phyloP scores from a whole-genome alignment of 2,888 invertebrate genomes.

The Catocala nupta region DNA sequence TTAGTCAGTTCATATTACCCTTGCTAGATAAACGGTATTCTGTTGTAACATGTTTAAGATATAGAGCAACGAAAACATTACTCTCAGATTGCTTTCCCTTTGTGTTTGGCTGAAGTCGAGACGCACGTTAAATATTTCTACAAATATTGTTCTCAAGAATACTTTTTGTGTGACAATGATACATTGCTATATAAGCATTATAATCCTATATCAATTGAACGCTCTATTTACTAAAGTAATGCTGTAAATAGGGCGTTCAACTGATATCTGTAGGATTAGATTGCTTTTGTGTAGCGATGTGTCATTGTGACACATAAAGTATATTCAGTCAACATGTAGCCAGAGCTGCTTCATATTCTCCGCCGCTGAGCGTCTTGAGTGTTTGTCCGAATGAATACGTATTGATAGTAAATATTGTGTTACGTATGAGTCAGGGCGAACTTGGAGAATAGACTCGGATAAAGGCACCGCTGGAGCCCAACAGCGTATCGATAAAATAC shows the following conservation, averaged over 20 bases:
- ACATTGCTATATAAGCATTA: constrained; percentile 22
- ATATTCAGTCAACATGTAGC: constrained; percentile 34
- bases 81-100: not conserved
- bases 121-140: constrained; percentile 3
- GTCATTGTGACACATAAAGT: constrained; percentile 18
- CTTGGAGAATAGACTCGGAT: constrained; percentile 14
- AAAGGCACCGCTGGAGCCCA: constrained; percentile 12
- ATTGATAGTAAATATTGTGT: constrained; percentile 43
- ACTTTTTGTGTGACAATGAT: constrained; percentile 20
- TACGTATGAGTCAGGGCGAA: constrained; percentile 23
- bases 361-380: constrained; percentile 27
- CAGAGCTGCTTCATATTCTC: constrained; percentile 29
- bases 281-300: constrained; percentile 25
- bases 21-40: not conserved
- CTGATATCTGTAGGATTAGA: constrained; percentile 23
- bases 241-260: constrained; percentile 36
- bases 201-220: constrained; percentile 30
- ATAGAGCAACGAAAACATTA: not conserved
- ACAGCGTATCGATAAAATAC: constrained; percentile 11
- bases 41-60: not conserved
- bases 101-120: not conserved
- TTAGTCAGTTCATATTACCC: not conserved
- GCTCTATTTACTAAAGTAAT: constrained; percentile 39
- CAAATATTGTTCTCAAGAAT: constrained; percentile 14
- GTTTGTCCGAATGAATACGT: constrained; percentile 46